Evolutionary conservation across 1,140 invertebrate species (phyloP).

Genomic region (Camponotus vicinus): DNA sequence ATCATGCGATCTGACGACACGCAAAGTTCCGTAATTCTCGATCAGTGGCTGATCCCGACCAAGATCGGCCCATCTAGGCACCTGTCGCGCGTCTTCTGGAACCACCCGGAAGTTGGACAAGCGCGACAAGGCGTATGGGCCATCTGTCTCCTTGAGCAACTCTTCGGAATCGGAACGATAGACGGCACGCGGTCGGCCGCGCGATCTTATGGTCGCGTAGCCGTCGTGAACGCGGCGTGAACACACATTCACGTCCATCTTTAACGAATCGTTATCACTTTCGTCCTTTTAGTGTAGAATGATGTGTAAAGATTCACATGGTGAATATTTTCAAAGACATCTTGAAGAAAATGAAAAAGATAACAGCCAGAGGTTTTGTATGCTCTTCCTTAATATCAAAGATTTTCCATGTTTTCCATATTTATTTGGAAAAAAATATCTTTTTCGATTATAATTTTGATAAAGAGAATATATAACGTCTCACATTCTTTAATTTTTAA

Average conservation of each 20-base stretch:
- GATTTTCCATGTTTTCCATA: not conserved
- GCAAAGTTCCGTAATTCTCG: conserved; percentile 79
- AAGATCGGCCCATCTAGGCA: conserved; percentile 64
- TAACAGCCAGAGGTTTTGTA: not conserved
- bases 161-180: conserved; percentile 82
- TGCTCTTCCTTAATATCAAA: not conserved
- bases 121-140: conserved; percentile 73
- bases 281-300: not conserved
- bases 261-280: not conserved
- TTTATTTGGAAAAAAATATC: not conserved
- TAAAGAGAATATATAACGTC: no score
- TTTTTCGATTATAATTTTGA: not conserved
- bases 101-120: conserved; percentile 73
- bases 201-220: conserved; percentile 92
- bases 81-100: conserved; percentile 67
- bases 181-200: conserved; percentile 78
- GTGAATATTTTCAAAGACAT: conserved; percentile 4
- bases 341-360: conserved; percentile 6
- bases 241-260: conserved; percentile 83
- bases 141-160: conserved; percentile 74
- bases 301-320: not conserved
- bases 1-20: conserved; percentile 48
- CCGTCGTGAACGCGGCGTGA: conserved; percentile 91
- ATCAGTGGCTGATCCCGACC: conserved; percentile 67
- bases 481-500: not conserved